Evolutionary conservation across 2,888 invertebrate species (phyloP).

Genomic region (Perdita meconis): DNA sequence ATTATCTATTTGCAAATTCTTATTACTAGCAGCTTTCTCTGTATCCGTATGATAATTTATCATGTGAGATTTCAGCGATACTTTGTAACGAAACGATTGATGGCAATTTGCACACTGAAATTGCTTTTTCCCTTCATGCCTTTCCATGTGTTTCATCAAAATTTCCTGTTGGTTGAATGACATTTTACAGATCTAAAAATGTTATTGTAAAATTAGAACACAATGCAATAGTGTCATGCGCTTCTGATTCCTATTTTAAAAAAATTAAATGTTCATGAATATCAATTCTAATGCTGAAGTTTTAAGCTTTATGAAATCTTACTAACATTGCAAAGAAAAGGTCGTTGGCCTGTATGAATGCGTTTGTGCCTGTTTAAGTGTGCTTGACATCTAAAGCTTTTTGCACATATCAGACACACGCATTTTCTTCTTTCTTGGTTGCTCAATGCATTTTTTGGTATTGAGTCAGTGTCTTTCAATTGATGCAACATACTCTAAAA

Average conservation of each 20-base stretch:
- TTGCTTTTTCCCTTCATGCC: conserved; percentile 78
- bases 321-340: conserved; percentile 85
- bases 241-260: neutral
- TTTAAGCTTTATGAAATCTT: neutral
- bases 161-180: conserved; percentile 81
- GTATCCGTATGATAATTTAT: conserved; percentile 78
- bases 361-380: conserved; percentile 86
- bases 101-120: conserved; percentile 81
- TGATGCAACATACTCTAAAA: conserved; percentile 79
- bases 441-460: conserved; percentile 36
- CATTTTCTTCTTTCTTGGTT: conserved; percentile 65
- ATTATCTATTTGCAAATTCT: conserved; percentile 54
- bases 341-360: conserved; percentile 86
- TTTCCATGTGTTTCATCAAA: conserved; percentile 78
- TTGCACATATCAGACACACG: conserved; percentile 83
- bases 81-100: conserved; percentile 80
- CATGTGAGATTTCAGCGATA: conserved; percentile 80
- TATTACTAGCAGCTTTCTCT: conserved; percentile 59
- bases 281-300: neutral
- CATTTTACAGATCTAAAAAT: conserved; percentile 79
- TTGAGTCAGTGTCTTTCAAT: conserved; percentile 75
- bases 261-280: neutral
- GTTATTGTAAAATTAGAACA: neutral
- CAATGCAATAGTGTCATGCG: neutral
- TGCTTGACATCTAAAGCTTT: conserved; percentile 86